Evolutionary conservation across 2,113 vertebrate species (phyloP).

Genomic region (Eira barbara): DNA sequence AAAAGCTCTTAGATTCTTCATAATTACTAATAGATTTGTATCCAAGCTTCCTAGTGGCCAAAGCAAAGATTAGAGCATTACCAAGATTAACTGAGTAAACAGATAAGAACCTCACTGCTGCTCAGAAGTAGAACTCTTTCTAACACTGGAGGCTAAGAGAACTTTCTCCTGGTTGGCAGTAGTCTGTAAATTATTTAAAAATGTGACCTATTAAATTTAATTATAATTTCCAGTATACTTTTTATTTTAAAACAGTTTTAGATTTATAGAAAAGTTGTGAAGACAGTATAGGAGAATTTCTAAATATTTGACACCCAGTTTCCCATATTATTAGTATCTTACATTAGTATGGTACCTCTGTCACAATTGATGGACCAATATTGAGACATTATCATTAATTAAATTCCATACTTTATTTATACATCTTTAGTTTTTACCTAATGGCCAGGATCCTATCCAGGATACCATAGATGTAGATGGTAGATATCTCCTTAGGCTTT

Average conservation of each 20-base stretch:
- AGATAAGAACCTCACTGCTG: background rate
- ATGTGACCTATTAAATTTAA: conserved; percentile 5
- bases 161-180: background rate
- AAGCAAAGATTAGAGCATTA: background rate
- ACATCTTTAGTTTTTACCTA: background rate
- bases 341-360: background rate
- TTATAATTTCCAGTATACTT: conserved; percentile 1
- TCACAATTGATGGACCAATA: background rate
- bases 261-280: background rate
- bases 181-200: conserved; percentile 1
- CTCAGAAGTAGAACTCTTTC: background rate
- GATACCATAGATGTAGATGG: background rate
- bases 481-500: background rate
- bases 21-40: background rate
- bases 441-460: background rate
- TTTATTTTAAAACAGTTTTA: conserved; percentile 30
- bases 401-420: background rate
- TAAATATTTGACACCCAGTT: background rate
- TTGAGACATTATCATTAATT: background rate
- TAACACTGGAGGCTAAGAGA: background rate
- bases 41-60: background rate
- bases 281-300: background rate
- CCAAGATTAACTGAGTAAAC: background rate
- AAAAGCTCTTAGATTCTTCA: background rate
- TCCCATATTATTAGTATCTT: background rate